These are phyloP conservation scores for Mungos mungo DNA, from an alignment of 2,113 vertebrate species.

Conservation along the genomic window DNA sequence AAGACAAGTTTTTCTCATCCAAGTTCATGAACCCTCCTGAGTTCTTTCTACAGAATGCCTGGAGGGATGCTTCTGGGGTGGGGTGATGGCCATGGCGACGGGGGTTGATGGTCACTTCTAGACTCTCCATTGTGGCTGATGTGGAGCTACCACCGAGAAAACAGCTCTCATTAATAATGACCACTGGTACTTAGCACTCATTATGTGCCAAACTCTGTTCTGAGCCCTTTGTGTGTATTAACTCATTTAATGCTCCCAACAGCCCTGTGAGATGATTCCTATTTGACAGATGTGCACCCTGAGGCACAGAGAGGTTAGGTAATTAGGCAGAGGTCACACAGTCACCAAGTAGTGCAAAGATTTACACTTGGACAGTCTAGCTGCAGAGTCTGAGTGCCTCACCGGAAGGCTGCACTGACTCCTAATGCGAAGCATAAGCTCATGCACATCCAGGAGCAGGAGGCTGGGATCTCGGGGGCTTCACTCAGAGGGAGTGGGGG, in stretches of 20 bases:
- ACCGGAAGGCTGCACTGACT: not conserved
- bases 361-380: not conserved
- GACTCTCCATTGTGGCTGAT: not conserved
- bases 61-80: not conserved
- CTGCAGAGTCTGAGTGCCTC: not conserved
- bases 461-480: not conserved
- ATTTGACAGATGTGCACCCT: not conserved
- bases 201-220: not conserved
- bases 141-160: not conserved
- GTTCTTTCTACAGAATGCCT: not conserved
- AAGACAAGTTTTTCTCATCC: not conserved
- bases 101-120: not conserved
- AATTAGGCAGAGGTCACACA: not conserved
- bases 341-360: not conserved
- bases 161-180: not conserved
- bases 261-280: not conserved
- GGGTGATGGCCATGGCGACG: not conserved
- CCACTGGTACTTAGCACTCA: accelerated
- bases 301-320: not conserved
- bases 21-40: not conserved
- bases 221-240: not conserved
- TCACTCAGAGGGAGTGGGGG: not conserved
- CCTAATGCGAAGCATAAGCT: not conserved
- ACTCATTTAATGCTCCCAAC: not conserved
- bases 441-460: too few relatives aligned